These are phyloP conservation scores for Tenthredo livida DNA, from an alignment of 2,888 invertebrate genomes.

Conservation along the genomic window DNA sequence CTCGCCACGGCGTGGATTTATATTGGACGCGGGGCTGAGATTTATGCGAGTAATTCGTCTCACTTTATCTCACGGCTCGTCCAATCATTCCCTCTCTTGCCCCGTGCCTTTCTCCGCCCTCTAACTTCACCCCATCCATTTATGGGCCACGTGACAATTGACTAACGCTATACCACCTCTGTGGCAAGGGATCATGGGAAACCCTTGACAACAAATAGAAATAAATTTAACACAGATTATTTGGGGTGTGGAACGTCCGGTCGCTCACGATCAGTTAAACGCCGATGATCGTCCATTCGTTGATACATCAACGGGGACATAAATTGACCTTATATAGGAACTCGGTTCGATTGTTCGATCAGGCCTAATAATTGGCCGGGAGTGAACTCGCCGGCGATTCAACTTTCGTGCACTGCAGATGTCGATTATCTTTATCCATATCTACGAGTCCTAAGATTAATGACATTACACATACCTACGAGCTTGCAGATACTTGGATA, in stretches of 20 bases:
- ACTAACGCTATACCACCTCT: slow-evolving; percentile 28
- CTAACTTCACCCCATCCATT: slow-evolving; percentile 21
- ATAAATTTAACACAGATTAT: slow-evolving; percentile 72
- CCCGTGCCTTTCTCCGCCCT: slow-evolving; percentile 13
- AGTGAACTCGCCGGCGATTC: slow-evolving; percentile 1
- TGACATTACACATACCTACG: not conserved
- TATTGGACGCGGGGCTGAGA: slow-evolving; percentile 73
- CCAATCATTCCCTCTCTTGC: slow-evolving; percentile 60
- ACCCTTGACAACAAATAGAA: slow-evolving; percentile 73
- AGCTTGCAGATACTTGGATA: not conserved
- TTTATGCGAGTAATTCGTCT: slow-evolving; percentile 77
- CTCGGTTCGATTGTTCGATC: slow-evolving; percentile 23
- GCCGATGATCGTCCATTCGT: not conserved
- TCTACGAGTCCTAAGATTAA: not conserved
- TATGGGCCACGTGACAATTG: slow-evolving; percentile 48
- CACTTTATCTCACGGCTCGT: slow-evolving; percentile 70
- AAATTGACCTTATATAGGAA: slow-evolving; percentile 9
- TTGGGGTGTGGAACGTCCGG: slow-evolving; percentile 31
- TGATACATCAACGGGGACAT: slow-evolving; percentile 5
- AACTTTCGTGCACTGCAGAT: not conserved
- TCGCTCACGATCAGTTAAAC: slow-evolving; percentile 5
- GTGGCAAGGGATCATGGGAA: slow-evolving; percentile 64
- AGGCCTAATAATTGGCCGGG: slow-evolving; percentile 21
- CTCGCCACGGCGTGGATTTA: slow-evolving; percentile 69
- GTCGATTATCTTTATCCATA: slow-evolving; percentile 2